Base-by-base conservation (phyloP, 1,140 invertebrate species). In the Brachionus paranguensis region DNA sequence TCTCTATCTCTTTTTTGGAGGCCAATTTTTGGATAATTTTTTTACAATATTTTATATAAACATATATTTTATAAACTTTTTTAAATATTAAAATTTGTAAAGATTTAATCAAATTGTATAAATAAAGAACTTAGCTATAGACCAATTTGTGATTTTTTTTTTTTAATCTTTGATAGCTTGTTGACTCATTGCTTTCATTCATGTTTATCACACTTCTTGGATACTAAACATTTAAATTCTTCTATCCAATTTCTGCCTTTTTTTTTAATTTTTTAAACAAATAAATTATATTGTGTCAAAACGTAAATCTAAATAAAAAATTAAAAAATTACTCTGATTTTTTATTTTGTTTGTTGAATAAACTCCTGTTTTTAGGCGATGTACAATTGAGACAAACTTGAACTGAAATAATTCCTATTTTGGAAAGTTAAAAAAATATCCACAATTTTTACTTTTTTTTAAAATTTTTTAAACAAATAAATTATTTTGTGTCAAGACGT, bases 61-160 rank as follows among this genome's bases (percentile, higher is more conserved):
- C 27, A 29, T 37, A 20, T 72, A 43, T 72, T 72, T 72, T 37
- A 33, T 33, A 33, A 27, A 37, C 37, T 72, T 72, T 72, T 72
- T 72, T 43, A 43, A 45, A 72, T n/a, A 20, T 43, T 43, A 43
- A 43, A 72, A 43, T 45, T 72, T 72, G 68, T 72, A 72, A 72
- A 72, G 68, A 72, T 72, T 41, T 72, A n/a, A 41, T 72, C 33
- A 72, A 72, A 43, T 45, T 72, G 68, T 72, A 72, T 17, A 72
- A 72, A 72, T 72, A 41, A 72, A 72, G 10, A 20, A 60, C 53
- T 60, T 60, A 60, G 53, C 53, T 60, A 60, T 60, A 60, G 53
- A 60, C 53, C 53, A 60, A 60, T 60, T 27, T 60, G 20, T 20
- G 20, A 53, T n/a, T n/a, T n/a, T 55, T 55, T 24, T 24, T 24